Evolutionary conservation across 2,797 vertebrate species (phyloP), one percentile per base, ranked within the genome.

Genomic region (Thamnophis elegans): DNA sequence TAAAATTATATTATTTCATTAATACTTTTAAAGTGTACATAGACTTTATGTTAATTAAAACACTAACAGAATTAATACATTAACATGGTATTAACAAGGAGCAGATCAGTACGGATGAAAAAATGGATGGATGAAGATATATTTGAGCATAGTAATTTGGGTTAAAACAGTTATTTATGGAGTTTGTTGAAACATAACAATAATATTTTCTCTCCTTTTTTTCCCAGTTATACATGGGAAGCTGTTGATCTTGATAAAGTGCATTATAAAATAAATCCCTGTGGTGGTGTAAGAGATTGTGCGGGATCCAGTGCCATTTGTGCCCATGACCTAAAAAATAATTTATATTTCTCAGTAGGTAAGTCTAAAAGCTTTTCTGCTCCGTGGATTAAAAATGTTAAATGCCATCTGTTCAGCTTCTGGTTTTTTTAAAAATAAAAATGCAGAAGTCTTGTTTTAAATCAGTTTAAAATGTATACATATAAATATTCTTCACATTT

Each of bases 141-240:
- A 20, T 56, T 82, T 82, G 87, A 73, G n/a, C 16, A 36, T 16
- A 73, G 51, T 65, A 85, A 14, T 6, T 13, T 85, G 3, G 12
- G 58, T 36, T 51, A 54, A 90, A 90, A 12, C 65, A 42, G 7
- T 18, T 59, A 42, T 62, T 91, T 51, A 22, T 56, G 10, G n/a
- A 78, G 0, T 53, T 86, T 20, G 10, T 20, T 62, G 54, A 86
- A 26, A 32, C 65, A 89, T 93, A 88, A 25, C 20, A 85, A 60
- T 53, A 94, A 32, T 95, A 89, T 92, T 91, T 56, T 62, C 89
- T 93, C 89, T 91, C 91, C 97, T 91, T 95, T 65, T 93, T 62
- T 93, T 97, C 98, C 96, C 96, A 99, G 99, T 90, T 99, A 98
- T 91, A 98, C 98, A 53, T 99, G 99, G 99, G 97, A 99, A 97